These are phyloP conservation scores for Xanthia icteritia DNA, from an alignment of 2,888 invertebrate species.

Conservation along the genomic window DNA sequence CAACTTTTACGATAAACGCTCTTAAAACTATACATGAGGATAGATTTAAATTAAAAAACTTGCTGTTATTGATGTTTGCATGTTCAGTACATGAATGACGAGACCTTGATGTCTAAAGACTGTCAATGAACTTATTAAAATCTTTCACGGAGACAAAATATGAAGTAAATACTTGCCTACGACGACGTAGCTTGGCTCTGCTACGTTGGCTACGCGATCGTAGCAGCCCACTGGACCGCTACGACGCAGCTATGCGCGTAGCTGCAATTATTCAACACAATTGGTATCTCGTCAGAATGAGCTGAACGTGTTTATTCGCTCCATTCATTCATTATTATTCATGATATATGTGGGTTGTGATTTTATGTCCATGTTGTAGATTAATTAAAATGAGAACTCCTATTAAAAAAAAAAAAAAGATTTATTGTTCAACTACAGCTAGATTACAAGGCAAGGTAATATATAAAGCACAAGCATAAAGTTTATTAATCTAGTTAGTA, in stretches of 20 bases:
- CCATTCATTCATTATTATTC: background rate
- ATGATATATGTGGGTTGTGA: too few species aligned
- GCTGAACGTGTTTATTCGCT: slow-evolving; percentile 12
- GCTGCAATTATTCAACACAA: slow-evolving; percentile 41
- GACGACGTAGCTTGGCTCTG: background rate
- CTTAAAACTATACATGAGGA: background rate
- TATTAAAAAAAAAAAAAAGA: background rate
- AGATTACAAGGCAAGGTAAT: too few species aligned
- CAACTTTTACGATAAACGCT: too few species aligned
- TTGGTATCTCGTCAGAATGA: slow-evolving; percentile 15
- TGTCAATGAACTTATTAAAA: background rate
- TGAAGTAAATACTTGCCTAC: background rate
- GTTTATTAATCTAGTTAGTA: too few species aligned
- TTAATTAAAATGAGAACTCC: background rate
- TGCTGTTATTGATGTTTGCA: background rate
- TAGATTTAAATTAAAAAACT: background rate
- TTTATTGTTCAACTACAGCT: too few species aligned
- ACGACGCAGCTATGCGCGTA: slow-evolving; percentile 18
- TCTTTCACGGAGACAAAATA: background rate
- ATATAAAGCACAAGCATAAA: too few species aligned
- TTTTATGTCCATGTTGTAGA: background rate
- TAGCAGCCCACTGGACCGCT: slow-evolving; percentile 36
- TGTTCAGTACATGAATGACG: background rate
- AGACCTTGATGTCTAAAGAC: background rate
- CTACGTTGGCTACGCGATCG: slow-evolving; percentile 16